Evolutionary conservation across 1,140 invertebrate genomes (phyloP).

Genomic region (Pararge aegeria): DNA sequence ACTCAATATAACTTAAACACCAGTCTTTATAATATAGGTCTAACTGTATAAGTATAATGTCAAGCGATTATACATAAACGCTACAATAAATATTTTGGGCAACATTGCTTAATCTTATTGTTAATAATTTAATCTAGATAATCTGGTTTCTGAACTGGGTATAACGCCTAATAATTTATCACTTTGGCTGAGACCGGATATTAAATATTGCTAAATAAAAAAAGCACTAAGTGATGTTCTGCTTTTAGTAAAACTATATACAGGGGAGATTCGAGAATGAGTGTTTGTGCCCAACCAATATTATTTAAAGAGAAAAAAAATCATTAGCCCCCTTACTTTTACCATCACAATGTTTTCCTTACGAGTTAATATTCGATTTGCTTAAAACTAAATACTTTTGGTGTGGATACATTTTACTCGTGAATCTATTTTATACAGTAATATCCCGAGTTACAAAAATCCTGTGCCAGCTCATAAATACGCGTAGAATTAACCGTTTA

Average conservation of each 20-base stretch:
- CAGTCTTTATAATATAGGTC: no score
- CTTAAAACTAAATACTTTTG: slow-evolving; percentile 31
- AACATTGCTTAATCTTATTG: no score
- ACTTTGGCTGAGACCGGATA: not conserved
- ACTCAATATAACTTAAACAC: no score
- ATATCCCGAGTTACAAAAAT: not conserved
- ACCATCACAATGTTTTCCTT: slow-evolving; percentile 68
- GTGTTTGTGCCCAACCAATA: slow-evolving; percentile 59
- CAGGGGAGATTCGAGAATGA: slow-evolving; percentile 34
- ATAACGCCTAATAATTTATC: not conserved
- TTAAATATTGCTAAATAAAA: not conserved
- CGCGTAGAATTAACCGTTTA: no score
- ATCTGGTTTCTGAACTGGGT: no score
- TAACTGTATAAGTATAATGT: no score
- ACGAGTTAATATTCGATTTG: slow-evolving; percentile 24
- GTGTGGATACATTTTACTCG: slow-evolving; percentile 16
- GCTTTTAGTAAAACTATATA: not conserved
- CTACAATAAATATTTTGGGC: no score
- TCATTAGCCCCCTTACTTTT: slow-evolving; percentile 63
- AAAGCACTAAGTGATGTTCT: not conserved
- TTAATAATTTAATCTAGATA: no score
- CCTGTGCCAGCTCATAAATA: no score
- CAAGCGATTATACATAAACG: no score
- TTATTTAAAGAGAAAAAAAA: not conserved
- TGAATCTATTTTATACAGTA: not conserved